Conservation (phyloP, 2,113 vertebrate species). For the Leuciscus idus region DNA sequence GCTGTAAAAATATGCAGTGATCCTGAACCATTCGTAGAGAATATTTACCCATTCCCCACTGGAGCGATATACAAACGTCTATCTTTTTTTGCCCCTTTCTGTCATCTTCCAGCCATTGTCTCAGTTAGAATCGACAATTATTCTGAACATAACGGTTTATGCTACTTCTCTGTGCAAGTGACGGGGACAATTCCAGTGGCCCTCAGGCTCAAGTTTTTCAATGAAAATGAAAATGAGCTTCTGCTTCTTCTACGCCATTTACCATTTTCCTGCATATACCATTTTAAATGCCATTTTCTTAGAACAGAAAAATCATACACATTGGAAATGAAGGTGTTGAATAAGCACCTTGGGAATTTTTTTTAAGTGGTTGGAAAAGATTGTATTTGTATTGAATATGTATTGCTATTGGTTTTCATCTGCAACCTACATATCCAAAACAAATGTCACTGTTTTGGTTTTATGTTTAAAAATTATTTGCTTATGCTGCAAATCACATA, state of each 20-base stretch:
- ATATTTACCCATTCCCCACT: slow-evolving; percentile 63
- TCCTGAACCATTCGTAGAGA: slow-evolving; percentile 61
- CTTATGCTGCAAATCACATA: neutral
- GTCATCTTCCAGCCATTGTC: slow-evolving; percentile 19
- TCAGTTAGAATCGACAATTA: slow-evolving; percentile 53
- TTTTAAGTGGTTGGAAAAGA: neutral
- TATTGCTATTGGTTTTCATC: neutral
- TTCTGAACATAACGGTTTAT: slow-evolving; percentile 68
- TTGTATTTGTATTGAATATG: neutral
- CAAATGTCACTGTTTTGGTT: neutral
- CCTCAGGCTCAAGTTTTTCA: slow-evolving; percentile 35
- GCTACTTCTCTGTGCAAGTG: slow-evolving; percentile 68
- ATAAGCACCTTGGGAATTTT: neutral
- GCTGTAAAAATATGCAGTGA: slow-evolving; percentile 72
- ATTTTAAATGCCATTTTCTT: slow-evolving; percentile 35
- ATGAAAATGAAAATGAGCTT: slow-evolving; percentile 41
- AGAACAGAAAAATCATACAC: neutral
- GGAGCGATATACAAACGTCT: slow-evolving; percentile 56
- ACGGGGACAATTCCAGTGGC: slow-evolving; percentile 65
- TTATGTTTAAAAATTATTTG: neutral
- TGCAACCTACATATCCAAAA: neutral
- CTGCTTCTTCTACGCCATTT: neutral
- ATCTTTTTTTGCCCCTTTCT: neutral
- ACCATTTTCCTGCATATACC: slow-evolving; percentile 16
- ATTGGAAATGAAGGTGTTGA: slow-evolving; percentile 20